Evolutionary conservation across 2,888 invertebrate genomes (phyloP).

Genomic region (Hypolimnas misippus): DNA sequence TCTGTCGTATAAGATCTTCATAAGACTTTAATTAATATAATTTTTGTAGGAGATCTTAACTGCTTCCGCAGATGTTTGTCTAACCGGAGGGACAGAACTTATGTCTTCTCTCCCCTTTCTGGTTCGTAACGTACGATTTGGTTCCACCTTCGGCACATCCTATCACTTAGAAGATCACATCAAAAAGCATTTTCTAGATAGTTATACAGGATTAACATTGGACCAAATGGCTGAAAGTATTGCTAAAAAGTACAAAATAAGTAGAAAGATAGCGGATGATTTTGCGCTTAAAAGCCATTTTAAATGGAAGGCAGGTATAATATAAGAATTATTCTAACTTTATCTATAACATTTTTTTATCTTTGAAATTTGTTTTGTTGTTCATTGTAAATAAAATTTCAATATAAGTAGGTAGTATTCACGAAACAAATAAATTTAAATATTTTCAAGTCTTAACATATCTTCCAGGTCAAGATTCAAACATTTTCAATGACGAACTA

Average conservation of each 20-base stretch:
- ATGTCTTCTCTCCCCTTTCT: constrained; percentile 96
- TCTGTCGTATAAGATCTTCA: no score
- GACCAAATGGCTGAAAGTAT: constrained; percentile 95
- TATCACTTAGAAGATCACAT: constrained; percentile 90
- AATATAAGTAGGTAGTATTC: no score
- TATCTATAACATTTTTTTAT: not conserved
- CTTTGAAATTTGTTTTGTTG: no score
- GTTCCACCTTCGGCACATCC: constrained; percentile 90
- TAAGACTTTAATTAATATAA: no score
- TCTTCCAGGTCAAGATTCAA: constrained; percentile 89
- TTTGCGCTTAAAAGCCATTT: constrained; percentile 92
- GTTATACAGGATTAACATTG: constrained; percentile 93
- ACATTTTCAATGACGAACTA: constrained; percentile 94
- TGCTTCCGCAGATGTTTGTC: constrained; percentile 91
- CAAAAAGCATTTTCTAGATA: constrained; percentile 84
- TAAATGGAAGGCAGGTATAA: constrained; percentile 91
- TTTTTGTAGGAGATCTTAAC: constrained; percentile 89
- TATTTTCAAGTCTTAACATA: not conserved
- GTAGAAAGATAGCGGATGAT: constrained; percentile 90
- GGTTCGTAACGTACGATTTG: constrained; percentile 94
- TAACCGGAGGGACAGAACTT: constrained; percentile 96
- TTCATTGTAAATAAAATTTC: no score
- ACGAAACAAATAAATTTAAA: no score
- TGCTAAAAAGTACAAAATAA: constrained; percentile 88
- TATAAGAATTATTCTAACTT: no score